Evolutionary conservation across 2,888 invertebrate genomes (phyloP), one percentile per base, ranked within the genome.

Genomic region (Lypha dubia): DNA sequence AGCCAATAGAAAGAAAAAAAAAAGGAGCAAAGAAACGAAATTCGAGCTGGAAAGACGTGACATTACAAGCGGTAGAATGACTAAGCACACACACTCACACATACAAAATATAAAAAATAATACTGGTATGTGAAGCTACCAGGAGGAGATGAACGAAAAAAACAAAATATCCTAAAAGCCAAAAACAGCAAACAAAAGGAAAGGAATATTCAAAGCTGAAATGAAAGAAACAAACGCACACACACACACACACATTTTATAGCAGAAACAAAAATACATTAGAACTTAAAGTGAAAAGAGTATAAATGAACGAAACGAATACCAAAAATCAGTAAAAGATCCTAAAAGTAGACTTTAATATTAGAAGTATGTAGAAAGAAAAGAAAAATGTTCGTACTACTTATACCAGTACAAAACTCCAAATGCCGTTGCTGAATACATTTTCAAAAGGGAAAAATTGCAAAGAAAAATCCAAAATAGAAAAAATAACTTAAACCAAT

Each of bases 321-420:
- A 58, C 20, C 46, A 80, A 80, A 73, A 74, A 80, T 67, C 71
- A 76, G 49, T 79, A 53, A 71, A 75, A 76, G 56, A 75, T 71
- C 76, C 84, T 80, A 80, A 77, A 84, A 84, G 67, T 73, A 75
- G 65, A 76, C 83, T 79, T 71, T 76, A 84, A 76, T 76, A 56
- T 76, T 22, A 9, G 13, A 53, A 44, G n/a, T n/a, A n/a, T n/a
- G n/a, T 15, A 56, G 28, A 49, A 24, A 51, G 17, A 17, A 74
- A 9, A 17, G 11, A 53, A 56, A 13, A 53, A 1, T n/a, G n/a
- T 58, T 32, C 35, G 17, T 32, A n/a, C 17, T 3, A 9, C 32
- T n/a, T 9, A 38, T n/a, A 63, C 17, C 32, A 67, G 24, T 3
- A 24, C 41, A 60, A 70, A 41, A 38, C 51, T 60, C 38, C 60